Percentiles rank a stretch among this genome's conserved stretches.
These are phyloP conservation scores for Perithous albicinctus DNA, from an alignment of 2,888 invertebrate genomes.

Conservation along the genomic window DNA sequence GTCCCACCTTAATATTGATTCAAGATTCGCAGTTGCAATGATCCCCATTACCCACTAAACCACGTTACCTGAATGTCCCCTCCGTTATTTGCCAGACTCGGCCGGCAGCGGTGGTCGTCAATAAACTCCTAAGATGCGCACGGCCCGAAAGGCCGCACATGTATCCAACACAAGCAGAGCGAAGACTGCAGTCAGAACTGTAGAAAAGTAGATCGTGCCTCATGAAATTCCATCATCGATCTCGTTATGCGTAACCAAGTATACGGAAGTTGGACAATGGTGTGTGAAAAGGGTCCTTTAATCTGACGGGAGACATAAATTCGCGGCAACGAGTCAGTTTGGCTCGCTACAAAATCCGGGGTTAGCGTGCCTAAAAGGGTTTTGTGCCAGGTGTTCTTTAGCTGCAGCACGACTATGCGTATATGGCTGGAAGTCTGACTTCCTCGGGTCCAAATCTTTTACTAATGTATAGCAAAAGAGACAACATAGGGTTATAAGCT, in stretches of 20 bases:
- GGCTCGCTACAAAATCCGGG: conserved; percentile 75
- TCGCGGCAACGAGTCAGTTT: conserved; percentile 84
- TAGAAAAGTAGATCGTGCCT: conserved; percentile 48
- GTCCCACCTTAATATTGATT: neutral
- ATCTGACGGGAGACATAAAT: conserved; percentile 83
- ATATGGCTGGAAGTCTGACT: conserved; percentile 6
- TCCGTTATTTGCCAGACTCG: neutral
- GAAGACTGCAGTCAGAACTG: neutral
- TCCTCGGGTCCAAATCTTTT: conserved; percentile 14
- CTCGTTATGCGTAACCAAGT: conserved; percentile 82
- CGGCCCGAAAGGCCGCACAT: neutral
- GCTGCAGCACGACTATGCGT: neutral
- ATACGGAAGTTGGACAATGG: conserved; percentile 78
- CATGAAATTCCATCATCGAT: conserved; percentile 77
- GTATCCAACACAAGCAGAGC: neutral
- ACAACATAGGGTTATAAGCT: conserved; percentile 5
- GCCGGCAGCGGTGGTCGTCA: conserved; percentile 47
- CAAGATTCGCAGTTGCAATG: neutral
- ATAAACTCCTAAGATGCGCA: conserved; percentile 32
- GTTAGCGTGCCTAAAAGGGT: conserved; percentile 79
- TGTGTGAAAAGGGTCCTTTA: conserved; percentile 75
- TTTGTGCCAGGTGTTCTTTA: conserved; percentile 78
- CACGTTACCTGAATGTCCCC: neutral
- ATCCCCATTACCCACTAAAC: neutral
- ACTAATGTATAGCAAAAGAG: conserved; percentile 14